Evolutionary conservation across 2,113 vertebrate genomes (phyloP), one percentile per base, ranked within the genome.

Genomic region (Donacobius atricapilla): DNA sequence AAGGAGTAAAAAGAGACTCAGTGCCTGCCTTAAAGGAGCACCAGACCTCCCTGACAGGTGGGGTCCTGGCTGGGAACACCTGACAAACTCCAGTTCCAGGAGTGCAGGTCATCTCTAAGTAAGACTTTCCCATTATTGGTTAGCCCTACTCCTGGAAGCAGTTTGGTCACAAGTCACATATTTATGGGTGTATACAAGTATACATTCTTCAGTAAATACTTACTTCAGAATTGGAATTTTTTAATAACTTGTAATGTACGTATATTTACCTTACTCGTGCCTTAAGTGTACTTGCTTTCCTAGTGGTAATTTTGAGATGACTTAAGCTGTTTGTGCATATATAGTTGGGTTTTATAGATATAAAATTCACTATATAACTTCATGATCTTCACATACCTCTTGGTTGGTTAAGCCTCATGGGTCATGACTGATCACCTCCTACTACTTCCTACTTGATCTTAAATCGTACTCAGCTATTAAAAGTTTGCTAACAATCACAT

Each of bases 1-100:
- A 63, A 77, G 16, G 4, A 13, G n/a, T 5, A 53, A 57, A 24
- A 48, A 66, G 7, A 30, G 33, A 45, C 8, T 48, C 2, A 1
- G 5, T 60, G n/a, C 23, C 23, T 20, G 18, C 20, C 33, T 30
- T 28, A 47, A 56, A 61, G 20, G 9, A 69, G 3, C 15, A 69
- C 1, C 4, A 70, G 15, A 44, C 18, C 25, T 64, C 44, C 19
- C 0, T 0, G 2, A 16, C 14, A 63, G 25, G 72, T 0, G 3
- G 31, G 25, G 54, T 27, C 28, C 6, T 39, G 18, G 9, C 30
- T 6, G 3, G 35, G 45, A 69, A 13, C 2, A 5, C 4, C 6
- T 40, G 15, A 7, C 10, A 60, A 53, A 47, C 27, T 78, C 45
- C 2, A 10, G 7, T 30, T 35, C 40, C 28, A 2, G 1, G 17